These are phyloP conservation scores for Dendrolimus punctatus DNA, from an alignment of 1,140 invertebrate species.

Conservation along the genomic window DNA sequence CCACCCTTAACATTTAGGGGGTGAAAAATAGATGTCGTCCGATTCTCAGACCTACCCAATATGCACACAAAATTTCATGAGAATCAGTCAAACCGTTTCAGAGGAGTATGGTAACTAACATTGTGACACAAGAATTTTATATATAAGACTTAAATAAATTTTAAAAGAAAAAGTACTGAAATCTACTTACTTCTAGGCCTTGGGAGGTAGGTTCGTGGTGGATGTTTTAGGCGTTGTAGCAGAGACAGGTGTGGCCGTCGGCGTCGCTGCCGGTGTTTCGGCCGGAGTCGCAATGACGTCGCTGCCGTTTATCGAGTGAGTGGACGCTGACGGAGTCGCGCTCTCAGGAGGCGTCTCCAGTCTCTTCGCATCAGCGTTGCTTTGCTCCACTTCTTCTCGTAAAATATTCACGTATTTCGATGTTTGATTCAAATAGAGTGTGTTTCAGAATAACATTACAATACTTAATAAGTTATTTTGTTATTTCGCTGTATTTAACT, in stretches of 20 bases:
- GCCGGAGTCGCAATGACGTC: slow-evolving; percentile 8
- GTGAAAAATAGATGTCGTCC: too few species aligned
- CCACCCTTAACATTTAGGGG: too few species aligned
- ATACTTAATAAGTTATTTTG: too few species aligned
- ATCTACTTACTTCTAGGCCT: neutral
- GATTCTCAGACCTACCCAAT: too few species aligned
- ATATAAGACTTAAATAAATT: too few species aligned
- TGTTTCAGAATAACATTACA: slow-evolving; percentile 7
- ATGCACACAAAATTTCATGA: too few species aligned
- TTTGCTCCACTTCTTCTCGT: slow-evolving; percentile 44
- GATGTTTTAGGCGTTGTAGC: slow-evolving; percentile 9
- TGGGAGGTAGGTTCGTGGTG: neutral
- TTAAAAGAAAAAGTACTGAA: too few species aligned
- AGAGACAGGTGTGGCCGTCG: slow-evolving; percentile 7
- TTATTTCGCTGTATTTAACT: too few species aligned
- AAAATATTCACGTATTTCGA: slow-evolving; percentile 27
- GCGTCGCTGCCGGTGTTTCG: slow-evolving; percentile 7
- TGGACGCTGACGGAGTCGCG: slow-evolving; percentile 5
- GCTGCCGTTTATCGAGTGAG: slow-evolving; percentile 1
- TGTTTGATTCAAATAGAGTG: slow-evolving; percentile 2
- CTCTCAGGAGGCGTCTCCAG: slow-evolving; percentile 2
- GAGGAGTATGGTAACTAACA: too few species aligned
- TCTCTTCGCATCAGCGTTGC: slow-evolving; percentile 16
- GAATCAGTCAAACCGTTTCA: too few species aligned
- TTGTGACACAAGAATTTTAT: too few species aligned